phyloP scores from a whole-genome alignment of 2,797 vertebrate species.

The Tapirus indicus region DNA sequence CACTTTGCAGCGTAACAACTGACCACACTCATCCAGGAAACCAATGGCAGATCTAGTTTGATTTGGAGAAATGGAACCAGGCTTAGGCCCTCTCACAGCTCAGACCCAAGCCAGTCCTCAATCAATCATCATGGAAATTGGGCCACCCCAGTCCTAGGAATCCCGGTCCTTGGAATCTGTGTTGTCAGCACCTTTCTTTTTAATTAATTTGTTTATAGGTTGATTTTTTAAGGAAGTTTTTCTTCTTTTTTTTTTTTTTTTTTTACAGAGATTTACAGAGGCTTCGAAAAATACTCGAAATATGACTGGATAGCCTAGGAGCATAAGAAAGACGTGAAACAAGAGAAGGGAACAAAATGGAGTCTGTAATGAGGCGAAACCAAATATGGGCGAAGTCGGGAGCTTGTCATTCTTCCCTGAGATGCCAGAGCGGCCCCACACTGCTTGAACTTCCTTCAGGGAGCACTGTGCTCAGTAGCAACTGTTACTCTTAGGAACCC shows the following conservation, averaged over 20 bases:
- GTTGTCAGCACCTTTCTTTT: neutral
- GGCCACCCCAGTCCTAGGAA: neutral
- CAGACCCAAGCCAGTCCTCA: neutral
- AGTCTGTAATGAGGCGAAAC: neutral
- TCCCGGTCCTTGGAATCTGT: neutral
- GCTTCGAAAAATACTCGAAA: neutral
- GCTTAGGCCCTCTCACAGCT: neutral
- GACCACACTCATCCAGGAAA: neutral
- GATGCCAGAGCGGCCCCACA: neutral
- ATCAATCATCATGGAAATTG: fast-evolving
- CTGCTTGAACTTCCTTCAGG: neutral
- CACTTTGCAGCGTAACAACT: neutral
- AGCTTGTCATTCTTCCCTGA: neutral
- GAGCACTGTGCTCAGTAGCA: fast-evolving
- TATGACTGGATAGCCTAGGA: neutral
- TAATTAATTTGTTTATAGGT: neutral
- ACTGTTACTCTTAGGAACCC: neutral
- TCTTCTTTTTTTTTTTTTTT: neutral
- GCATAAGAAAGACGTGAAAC: neutral
- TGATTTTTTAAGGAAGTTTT: neutral
- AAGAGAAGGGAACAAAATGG: neutral
- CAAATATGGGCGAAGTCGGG: fast-evolving
- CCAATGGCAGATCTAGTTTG: neutral
- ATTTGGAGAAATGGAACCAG: neutral
- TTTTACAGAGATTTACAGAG: neutral